Base-by-base conservation (phyloP, 2,888 invertebrate genomes). In the Conchocele bisecta region DNA sequence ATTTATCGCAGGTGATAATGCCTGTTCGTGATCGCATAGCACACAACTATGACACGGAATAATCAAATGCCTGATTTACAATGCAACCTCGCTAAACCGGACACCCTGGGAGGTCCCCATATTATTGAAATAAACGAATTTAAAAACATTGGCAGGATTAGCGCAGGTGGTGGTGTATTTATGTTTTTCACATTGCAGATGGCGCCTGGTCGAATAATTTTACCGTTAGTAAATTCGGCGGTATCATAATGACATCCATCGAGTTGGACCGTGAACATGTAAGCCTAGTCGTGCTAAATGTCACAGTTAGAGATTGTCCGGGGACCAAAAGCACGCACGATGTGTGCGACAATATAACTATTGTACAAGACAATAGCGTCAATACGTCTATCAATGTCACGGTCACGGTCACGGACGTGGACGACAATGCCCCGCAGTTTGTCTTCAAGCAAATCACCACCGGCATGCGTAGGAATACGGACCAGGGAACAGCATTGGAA, bases 391-490 rank as follows among this genome's bases (percentile, higher is more conserved):
- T 31, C 28, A 22, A 20, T 5, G 63, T 69, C 7, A 28, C 20
- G 1, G 39, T 74, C 2, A 28, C 28, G 15, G 29, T 76, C 3
- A 3, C 26, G n/a, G 76, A 76, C 39, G 41, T 56, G 1, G 65
- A 76, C 39, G 76, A 76, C 41, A 72, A 72, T 35, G 59, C 76
- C 7, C 76, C 76, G 2, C 59, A 59, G 1, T 76, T 76, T 42
- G 44, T 24, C 17, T 11, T 42, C 1, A 53, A 60, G 6, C 41
- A 59, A 26, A 73, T 76, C 4, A 54, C 58, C 20, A 44, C 63
- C 11, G 75, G 75, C 17, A 75, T 75, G 69, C 61, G 75, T 37
- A 50, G 75, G 48, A 57, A 37, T 11, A 66, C 66, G n/a, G 63
- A 63, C 46, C 61, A 64, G 3, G 63, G 57, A 1, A 42, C 33